Percentiles rank a stretch among this genome's conserved stretches.
phyloP scores from a whole-genome alignment of 23 tunicate species.

The Trididemnum nubilum region DNA sequence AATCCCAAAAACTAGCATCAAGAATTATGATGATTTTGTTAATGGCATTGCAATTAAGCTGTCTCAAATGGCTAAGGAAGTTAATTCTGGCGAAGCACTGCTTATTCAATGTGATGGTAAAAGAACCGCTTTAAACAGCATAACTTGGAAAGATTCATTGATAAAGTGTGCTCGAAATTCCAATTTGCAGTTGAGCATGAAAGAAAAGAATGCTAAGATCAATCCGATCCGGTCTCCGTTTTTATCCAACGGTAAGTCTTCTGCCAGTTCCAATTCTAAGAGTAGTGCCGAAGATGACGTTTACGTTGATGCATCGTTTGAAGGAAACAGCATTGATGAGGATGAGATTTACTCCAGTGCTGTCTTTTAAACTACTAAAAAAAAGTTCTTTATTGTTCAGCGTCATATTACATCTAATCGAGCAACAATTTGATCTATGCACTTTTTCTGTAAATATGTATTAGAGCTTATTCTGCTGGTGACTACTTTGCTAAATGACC shows the following conservation, averaged over 20 bases:
- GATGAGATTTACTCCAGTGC: conserved; percentile 9
- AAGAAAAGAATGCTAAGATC: background rate
- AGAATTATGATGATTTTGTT: background rate
- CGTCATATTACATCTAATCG: too few relatives aligned
- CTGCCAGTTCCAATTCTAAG: background rate
- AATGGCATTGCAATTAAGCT: background rate
- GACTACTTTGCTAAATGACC: too few relatives aligned
- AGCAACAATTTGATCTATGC: too few relatives aligned
- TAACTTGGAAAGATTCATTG: conserved; percentile 19
- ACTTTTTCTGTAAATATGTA: too few relatives aligned
- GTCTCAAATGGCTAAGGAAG: background rate
- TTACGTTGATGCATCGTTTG: conserved; percentile 14
- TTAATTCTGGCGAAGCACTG: background rate
- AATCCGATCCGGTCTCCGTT: background rate
- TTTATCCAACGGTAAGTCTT: background rate
- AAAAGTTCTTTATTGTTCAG: too few relatives aligned
- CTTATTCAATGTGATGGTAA: background rate
- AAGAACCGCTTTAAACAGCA: background rate
- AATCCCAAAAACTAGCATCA: background rate
- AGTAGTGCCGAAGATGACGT: background rate
- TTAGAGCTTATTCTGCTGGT: too few relatives aligned
- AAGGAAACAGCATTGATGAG: background rate
- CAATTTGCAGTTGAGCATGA: background rate
- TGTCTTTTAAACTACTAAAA: background rate
- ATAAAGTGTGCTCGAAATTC: background rate